phyloP scores from a whole-genome alignment of 2,797 vertebrate genomes.

The Vultur gryphus region DNA sequence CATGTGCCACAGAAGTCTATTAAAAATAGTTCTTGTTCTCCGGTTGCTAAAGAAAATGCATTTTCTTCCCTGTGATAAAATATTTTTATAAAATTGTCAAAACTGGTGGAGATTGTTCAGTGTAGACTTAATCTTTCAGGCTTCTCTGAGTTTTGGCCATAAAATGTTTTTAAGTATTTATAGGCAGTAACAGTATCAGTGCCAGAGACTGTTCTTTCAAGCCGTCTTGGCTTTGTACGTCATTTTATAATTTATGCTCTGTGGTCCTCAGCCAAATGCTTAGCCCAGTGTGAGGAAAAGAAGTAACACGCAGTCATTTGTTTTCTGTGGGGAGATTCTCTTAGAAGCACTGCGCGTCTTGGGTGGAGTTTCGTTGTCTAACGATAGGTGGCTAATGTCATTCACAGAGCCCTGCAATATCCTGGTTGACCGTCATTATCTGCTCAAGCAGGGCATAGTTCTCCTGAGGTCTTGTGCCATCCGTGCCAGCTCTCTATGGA shows the following conservation, averaged over 20 bases:
- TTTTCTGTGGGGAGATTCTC: neutral
- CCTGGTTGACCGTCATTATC: neutral
- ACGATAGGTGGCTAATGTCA: neutral
- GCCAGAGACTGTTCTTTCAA: neutral
- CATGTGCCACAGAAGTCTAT: neutral
- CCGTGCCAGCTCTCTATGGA: accelerated
- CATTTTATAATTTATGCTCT: neutral
- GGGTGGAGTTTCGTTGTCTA: neutral
- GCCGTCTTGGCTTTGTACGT: neutral
- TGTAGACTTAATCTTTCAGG: neutral
- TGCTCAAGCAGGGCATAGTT: neutral
- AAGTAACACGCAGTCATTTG: neutral
- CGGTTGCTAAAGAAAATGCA: neutral
- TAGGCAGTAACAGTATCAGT: neutral
- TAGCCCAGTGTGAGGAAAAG: neutral
- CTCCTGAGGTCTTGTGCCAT: neutral
- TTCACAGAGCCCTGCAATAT: neutral
- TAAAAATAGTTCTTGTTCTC: neutral
- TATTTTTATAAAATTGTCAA: neutral
- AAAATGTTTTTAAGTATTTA: neutral
- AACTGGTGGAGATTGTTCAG: neutral
- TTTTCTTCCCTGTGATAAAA: neutral
- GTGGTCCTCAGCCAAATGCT: neutral
- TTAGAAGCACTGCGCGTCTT: neutral
- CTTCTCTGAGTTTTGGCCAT: neutral